Evolutionary conservation across 1,140 invertebrate genomes (phyloP), one percentile per base, ranked within the genome.

Genomic region (Periplaneta americana): DNA sequence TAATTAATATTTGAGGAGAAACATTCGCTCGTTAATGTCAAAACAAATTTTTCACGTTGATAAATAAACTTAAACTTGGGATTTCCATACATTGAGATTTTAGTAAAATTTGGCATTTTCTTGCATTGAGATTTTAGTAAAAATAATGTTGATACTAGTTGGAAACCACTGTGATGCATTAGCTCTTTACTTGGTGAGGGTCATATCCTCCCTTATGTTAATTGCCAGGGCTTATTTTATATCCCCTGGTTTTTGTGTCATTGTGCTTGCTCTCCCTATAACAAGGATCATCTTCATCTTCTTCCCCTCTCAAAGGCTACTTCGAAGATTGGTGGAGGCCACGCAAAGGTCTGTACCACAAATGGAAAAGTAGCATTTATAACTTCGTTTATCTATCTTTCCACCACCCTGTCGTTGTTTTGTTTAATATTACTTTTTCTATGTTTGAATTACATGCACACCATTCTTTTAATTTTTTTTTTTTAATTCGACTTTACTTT

Each of bases 261-360:
- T 28, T 66, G 48, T 66, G 48, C 48, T 57, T 80, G 48, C 39
- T 48, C 34, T 48, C 66, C 34, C 66, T 57, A 36, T 76, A 91
- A 93, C 91, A 94, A 95, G 93, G 94, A 93, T 93, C 93, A 92
- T 94, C 93, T 39, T 80, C 79, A 92, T 94, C 95, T 93, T 95
- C 94, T 92, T 96, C 95, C 92, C 94, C 94, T 91, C 94, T 95
- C 93, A 95, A 96, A 97, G 95, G 95, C 93, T 96, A 96, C 93
- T 96, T 96, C 94, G 95, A 97, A 93, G 96, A 97, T 92, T 97
- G 95, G 95, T 97, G 95, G 95, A 94, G 96, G 91, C 96, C 96
- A 88, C 93, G 95, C 88, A 97, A 97, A 97, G 96, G 96, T 97
- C 95, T 92, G 88, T 90, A 82, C 32, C n/a, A 34, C 31, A 37